Percentiles rank a stretch among this genome's conserved stretches.
phyloP scores from a whole-genome alignment of 1,140 invertebrate genomes.

The Bombus soroeensis region DNA sequence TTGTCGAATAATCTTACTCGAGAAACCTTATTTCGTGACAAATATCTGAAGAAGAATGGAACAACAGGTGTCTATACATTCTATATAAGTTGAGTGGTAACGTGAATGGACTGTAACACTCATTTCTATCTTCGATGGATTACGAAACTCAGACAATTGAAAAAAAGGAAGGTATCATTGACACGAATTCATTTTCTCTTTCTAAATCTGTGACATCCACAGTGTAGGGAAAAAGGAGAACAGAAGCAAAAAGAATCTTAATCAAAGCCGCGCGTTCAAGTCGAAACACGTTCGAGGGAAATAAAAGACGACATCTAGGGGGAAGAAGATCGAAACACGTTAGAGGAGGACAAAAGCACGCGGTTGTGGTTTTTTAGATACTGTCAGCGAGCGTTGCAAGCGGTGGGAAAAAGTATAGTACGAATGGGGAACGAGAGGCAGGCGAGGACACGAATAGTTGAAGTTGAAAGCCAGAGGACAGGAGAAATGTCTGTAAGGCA shows the following conservation, averaged over 20 bases:
- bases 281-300: background rate
- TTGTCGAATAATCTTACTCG: background rate
- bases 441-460: background rate
- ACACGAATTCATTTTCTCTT: background rate
- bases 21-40: background rate
- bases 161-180: background rate
- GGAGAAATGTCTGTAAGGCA: background rate
- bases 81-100: background rate
- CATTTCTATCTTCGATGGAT: background rate
- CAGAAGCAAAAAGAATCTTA: background rate
- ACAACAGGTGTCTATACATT: background rate
- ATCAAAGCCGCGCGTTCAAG: background rate
- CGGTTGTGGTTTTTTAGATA: background rate
- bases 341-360: background rate
- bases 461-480: background rate
- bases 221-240: background rate
- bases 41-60: background rate
- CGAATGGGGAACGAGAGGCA: background rate
- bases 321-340: background rate
- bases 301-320: constrained; percentile 1
- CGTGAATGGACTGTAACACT: too few species aligned
- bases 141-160: background rate
- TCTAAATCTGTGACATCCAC: background rate
- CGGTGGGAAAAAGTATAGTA: background rate
- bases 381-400: background rate